Evolutionary conservation across 1,140 invertebrate species (phyloP).

Genomic region (Dinoponera quadriceps): DNA sequence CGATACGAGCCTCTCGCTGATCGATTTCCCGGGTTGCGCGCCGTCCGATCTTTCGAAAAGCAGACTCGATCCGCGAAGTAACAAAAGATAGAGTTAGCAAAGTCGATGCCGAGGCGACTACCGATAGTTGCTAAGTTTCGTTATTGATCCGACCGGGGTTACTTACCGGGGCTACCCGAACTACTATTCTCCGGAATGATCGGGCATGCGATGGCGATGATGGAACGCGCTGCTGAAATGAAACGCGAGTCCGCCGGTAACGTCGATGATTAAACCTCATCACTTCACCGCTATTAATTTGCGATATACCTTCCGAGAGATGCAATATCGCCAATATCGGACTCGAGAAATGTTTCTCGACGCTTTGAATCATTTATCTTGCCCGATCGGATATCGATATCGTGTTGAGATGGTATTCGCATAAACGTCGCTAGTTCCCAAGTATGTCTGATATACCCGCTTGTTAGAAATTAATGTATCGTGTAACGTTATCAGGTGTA

Average conservation of each 20-base stretch:
- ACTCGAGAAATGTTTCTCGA: too few relatives aligned
- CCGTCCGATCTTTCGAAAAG: slow-evolving; percentile 19
- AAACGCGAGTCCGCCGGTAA: too few relatives aligned
- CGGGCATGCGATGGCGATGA: neutral
- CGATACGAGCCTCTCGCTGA: slow-evolving; percentile 9
- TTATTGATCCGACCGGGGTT: neutral
- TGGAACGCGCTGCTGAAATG: neutral
- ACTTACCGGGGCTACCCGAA: slow-evolving; percentile 8
- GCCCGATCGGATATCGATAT: too few relatives aligned
- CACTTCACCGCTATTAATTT: too few relatives aligned
- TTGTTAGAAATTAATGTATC: too few relatives aligned
- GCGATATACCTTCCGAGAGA: too few relatives aligned
- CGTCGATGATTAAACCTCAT: neutral
- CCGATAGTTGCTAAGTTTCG: slow-evolving; percentile 17
- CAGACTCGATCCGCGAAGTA: slow-evolving; percentile 12
- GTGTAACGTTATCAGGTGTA: too few relatives aligned
- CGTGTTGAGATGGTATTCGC: too few relatives aligned
- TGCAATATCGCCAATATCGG: too few relatives aligned
- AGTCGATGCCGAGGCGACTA: neutral
- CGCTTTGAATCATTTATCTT: too few relatives aligned
- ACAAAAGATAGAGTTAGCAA: slow-evolving; percentile 36
- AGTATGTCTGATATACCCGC: too few relatives aligned
- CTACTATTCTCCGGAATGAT: slow-evolving; percentile 12
- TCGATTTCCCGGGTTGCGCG: slow-evolving; percentile 5
- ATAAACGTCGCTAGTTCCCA: too few relatives aligned